Conservation (phyloP, 2,888 invertebrate genomes). For the Monochamus alternatus region DNA sequence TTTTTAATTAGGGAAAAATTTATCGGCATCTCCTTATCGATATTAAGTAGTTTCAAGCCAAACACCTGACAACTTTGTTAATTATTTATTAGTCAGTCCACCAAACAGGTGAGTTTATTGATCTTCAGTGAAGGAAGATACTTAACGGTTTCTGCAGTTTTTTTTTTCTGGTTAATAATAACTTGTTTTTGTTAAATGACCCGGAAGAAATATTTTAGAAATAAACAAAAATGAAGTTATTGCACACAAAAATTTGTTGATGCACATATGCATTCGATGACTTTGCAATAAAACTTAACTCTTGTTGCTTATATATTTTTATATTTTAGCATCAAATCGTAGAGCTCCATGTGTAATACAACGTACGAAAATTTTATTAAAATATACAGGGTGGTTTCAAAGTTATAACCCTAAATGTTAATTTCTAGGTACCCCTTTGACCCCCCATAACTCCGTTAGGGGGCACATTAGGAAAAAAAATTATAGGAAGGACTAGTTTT, state of each 20-base stretch:
- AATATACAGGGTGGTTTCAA: too few relatives aligned
- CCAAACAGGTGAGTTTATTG: constrained; percentile 10
- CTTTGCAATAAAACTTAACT: not conserved
- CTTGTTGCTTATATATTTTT: too few relatives aligned
- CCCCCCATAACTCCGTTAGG: too few relatives aligned
- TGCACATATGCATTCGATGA: not conserved
- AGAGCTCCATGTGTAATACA: too few relatives aligned
- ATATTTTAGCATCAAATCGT: too few relatives aligned
- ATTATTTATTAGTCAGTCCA: constrained; percentile 10
- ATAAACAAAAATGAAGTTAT: not conserved
- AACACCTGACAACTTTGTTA: not conserved
- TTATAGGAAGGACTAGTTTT: too few relatives aligned
- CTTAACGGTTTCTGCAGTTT: constrained; percentile 11
- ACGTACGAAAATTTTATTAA: too few relatives aligned
- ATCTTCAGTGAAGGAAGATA: not conserved
- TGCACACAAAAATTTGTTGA: not conserved
- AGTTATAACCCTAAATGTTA: too few relatives aligned
- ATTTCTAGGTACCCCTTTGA: too few relatives aligned
- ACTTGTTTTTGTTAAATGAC: not conserved
- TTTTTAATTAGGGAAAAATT: not conserved
- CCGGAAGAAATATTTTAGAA: not conserved
- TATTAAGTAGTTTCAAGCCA: not conserved
- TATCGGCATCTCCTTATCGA: not conserved
- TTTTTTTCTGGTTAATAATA: not conserved
- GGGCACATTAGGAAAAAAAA: too few relatives aligned